Evolutionary conservation across 1,140 invertebrate genomes (phyloP).

Genomic region (Sitobion miscanthi): DNA sequence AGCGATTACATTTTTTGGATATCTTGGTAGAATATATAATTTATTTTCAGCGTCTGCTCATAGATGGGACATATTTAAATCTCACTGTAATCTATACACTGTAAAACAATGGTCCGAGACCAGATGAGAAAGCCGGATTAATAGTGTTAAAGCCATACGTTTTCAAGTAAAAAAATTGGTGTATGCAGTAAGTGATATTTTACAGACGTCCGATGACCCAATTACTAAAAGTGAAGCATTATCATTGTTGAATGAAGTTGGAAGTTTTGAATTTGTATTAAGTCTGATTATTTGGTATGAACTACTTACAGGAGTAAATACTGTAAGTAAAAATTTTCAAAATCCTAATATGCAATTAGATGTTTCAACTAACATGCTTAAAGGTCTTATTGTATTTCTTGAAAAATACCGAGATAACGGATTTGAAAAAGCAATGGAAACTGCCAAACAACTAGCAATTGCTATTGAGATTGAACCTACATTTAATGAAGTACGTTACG

Average conservation of each 20-base stretch:
- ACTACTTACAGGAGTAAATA: too few species aligned
- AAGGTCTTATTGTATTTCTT: too few species aligned
- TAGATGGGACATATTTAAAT: not conserved
- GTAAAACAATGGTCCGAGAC: not conserved
- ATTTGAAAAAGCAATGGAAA: too few species aligned
- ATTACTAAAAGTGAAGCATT: conserved; percentile 24
- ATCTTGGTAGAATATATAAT: not conserved
- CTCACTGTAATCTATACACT: not conserved
- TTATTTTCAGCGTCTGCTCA: not conserved
- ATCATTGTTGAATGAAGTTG: conserved; percentile 15
- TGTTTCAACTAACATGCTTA: too few species aligned
- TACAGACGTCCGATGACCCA: not conserved
- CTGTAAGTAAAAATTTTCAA: too few species aligned
- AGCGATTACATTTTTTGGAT: conserved; percentile 57
- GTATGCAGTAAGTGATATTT: not conserved
- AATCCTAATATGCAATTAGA: too few species aligned
- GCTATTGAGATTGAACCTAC: not conserved
- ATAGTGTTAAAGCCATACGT: not conserved
- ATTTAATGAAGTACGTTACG: not conserved
- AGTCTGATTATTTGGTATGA: not conserved
- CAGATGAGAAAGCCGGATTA: not conserved
- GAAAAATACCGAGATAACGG: too few species aligned
- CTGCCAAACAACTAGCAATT: not conserved
- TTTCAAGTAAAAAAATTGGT: not conserved
- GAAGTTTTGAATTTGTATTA: conserved; percentile 25